These are phyloP conservation scores for Nannoperca australis DNA, from an alignment of 2,797 vertebrate species.

Conservation along the genomic window DNA sequence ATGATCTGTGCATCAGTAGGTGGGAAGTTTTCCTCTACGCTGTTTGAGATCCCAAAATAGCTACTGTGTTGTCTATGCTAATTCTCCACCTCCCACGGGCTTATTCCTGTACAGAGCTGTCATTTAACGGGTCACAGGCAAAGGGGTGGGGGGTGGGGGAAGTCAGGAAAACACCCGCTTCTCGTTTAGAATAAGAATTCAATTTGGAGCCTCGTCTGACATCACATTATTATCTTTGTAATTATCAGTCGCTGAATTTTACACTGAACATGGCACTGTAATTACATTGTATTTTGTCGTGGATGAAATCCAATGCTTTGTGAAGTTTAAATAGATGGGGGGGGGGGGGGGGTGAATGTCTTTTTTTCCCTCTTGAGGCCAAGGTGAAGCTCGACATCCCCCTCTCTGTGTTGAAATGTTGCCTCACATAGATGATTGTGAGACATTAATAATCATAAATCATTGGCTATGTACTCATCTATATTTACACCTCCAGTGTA, in stretches of 20 bases:
- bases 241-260: conserved; percentile 51
- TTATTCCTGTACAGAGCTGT: conserved; percentile 64
- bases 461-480: not conserved
- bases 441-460: conserved; percentile 14
- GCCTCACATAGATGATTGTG: not conserved
- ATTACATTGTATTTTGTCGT: conserved; percentile 14
- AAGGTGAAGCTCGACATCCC: not conserved
- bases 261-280: conserved; percentile 26
- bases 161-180: conserved; percentile 51
- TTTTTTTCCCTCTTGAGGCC: not conserved
- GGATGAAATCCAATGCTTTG: conserved; percentile 16
- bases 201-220: conserved; percentile 51
- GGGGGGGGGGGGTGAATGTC: not conserved
- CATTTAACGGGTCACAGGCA: conserved; percentile 58
- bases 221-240: conserved; percentile 63
- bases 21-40: conserved; percentile 62
- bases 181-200: conserved; percentile 55
- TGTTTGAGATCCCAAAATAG: conserved; percentile 69
- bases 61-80: conserved; percentile 62
- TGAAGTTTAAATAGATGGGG: conserved; percentile 10
- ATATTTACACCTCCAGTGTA: not conserved
- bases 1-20: conserved; percentile 59
- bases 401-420: not conserved
- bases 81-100: conserved; percentile 63
- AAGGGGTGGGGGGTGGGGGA: not conserved